These are phyloP conservation scores for Sminthurinus signatus DNA, from an alignment of 1,140 invertebrate species.

Conservation along the genomic window DNA sequence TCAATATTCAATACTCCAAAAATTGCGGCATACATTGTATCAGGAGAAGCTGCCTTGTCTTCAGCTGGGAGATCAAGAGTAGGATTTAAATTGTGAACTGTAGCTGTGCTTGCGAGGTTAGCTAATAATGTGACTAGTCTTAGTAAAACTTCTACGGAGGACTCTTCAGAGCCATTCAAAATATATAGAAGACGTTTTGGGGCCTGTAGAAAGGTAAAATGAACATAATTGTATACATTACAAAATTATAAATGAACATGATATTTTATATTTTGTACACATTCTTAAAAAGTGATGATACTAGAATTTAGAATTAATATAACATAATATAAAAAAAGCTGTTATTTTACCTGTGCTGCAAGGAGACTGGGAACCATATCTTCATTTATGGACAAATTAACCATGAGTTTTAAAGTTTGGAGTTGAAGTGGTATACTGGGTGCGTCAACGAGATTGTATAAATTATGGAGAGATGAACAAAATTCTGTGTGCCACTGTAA, in stretches of 20 bases:
- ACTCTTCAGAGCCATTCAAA: conserved; percentile 49
- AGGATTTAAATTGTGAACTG: conserved; percentile 47
- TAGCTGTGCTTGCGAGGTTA: conserved; percentile 50
- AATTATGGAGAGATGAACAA: conserved; percentile 45
- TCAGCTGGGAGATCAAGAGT: conserved; percentile 49
- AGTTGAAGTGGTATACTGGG: conserved; percentile 47
- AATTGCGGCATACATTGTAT: conserved; percentile 54
- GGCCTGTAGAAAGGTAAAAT: no score
- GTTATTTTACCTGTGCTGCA: conserved; percentile 54
- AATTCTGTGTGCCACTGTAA: conserved; percentile 50
- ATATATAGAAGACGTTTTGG: conserved; percentile 51
- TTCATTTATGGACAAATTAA: conserved; percentile 59
- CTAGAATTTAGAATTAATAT: no score
- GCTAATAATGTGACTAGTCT: conserved; percentile 53
- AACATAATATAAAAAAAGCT: neutral
- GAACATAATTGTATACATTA: no score
- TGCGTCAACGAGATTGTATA: conserved; percentile 48
- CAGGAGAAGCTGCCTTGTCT: conserved; percentile 55
- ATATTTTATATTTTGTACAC: no score
- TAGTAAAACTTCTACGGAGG: conserved; percentile 50
- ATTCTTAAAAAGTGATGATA: no score
- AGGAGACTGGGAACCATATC: conserved; percentile 57
- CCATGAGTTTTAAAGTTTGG: conserved; percentile 56
- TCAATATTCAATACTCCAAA: conserved; percentile 49
- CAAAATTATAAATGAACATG: no score